Evolutionary conservation across 2,113 vertebrate genomes (phyloP).

Genomic region (Erpornis zantholeuca): DNA sequence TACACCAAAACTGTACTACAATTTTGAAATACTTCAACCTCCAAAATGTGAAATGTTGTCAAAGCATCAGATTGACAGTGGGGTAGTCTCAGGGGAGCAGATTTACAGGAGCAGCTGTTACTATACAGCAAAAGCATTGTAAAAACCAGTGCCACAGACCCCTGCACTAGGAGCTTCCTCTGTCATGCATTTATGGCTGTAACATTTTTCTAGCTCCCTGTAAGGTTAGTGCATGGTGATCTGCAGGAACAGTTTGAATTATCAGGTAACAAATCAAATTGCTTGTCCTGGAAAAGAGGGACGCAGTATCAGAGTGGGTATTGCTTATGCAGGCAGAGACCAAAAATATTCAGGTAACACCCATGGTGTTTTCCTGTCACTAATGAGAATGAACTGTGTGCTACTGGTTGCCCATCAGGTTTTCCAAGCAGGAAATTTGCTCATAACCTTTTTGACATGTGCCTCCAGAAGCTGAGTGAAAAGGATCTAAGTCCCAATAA

Average conservation of each 20-base stretch:
- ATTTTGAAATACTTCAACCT: neutral
- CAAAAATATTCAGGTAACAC: neutral
- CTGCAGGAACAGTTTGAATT: neutral
- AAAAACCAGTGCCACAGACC: neutral
- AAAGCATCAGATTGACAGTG: neutral
- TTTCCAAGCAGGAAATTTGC: neutral
- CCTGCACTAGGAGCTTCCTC: neutral
- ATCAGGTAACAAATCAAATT: neutral
- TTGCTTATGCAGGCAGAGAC: neutral
- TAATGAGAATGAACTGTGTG: neutral
- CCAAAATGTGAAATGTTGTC: neutral
- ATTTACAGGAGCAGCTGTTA: neutral
- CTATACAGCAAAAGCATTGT: neutral
- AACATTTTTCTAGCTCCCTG: neutral
- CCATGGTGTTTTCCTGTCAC: neutral
- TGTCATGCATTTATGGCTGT: neutral
- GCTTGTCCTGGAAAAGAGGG: neutral
- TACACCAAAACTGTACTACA: neutral
- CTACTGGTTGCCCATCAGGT: neutral
- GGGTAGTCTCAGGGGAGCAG: neutral
- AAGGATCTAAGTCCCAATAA: neutral
- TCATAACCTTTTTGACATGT: neutral
- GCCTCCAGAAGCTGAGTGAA: neutral
- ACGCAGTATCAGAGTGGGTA: neutral
- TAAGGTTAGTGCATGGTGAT: neutral